Evolutionary conservation across 2,888 invertebrate species (phyloP), one percentile per base, ranked within the genome.

Genomic region (Synergus japonicus): DNA sequence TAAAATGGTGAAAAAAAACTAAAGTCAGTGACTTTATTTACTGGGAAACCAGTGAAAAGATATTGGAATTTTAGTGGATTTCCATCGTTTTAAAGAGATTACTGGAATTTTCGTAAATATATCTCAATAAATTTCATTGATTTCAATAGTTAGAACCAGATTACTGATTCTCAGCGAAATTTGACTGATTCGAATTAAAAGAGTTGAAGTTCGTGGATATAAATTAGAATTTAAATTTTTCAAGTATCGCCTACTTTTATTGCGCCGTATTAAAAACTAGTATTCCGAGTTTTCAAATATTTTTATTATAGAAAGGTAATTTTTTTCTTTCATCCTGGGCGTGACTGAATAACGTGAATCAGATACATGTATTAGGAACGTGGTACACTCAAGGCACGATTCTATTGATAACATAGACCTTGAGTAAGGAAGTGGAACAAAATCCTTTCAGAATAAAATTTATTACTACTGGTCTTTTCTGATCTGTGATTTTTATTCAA

Each of bases 341-440:
- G 46, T 69, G 69, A 69, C 69, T 44, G 37, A 69, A 49, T 69
- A 18, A 46, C 54, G 54, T n/a, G 54, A 54, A 54, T 54, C 54
- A 54, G n/a, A 54, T 54, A 54, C 54, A 54, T 54, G n/a, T n/a
- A 54, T 54, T n/a, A 54, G 54, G 1, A 54, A 54, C 54, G 54
- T 54, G n/a, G n/a, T 54, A 54, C 15, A 54, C 8, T 69, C 69
- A 69, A 22, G 44, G 18, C 22, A 29, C 22, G 44, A 43, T 66
- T 66, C n/a, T n/a, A 41, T 66, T 65, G n/a, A 66, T 18, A 66
- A n/a, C 7, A 2, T 15, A 46, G 46, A 29, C 69, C 69, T 69
- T 69, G 69, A 46, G 29, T 9, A 15, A 69, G 29, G 22, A 46
- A 69, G 13, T 46, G 18, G 18, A 43, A 69, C 49, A 69, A 69